Evolutionary conservation across 2,113 vertebrate genomes (phyloP).

Genomic region (Elachura formosa): DNA sequence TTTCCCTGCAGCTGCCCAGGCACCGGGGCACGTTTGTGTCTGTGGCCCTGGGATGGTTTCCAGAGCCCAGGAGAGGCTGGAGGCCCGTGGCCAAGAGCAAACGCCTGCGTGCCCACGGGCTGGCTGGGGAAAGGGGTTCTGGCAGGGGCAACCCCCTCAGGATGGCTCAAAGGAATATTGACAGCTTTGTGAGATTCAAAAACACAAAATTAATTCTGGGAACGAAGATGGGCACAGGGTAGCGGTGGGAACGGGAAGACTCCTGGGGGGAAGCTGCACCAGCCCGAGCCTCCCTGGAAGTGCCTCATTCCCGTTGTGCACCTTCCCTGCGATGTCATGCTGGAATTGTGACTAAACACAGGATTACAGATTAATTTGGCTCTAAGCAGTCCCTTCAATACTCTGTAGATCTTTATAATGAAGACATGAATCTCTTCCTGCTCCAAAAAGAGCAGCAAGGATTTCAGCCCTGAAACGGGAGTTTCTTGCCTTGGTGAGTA

Average conservation of each 20-base stretch:
- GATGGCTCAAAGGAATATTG: neutral
- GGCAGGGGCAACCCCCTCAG: neutral
- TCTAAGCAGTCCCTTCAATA: conserved; percentile 27
- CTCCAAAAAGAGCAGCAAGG: neutral
- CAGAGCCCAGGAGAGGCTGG: neutral
- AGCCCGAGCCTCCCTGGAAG: neutral
- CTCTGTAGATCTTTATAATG: conserved; percentile 44
- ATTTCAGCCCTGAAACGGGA: neutral
- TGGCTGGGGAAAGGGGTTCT: rapidly evolving
- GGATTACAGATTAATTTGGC: neutral
- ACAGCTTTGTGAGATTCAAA: neutral
- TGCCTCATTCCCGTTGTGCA: neutral
- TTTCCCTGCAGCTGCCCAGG: neutral
- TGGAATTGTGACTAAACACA: neutral
- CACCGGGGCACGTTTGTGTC: neutral
- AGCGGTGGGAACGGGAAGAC: neutral
- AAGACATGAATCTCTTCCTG: conserved; percentile 1
- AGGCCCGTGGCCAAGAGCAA: neutral
- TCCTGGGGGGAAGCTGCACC: rapidly evolving
- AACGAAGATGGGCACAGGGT: neutral
- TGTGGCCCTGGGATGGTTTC: too few relatives aligned
- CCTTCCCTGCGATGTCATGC: rapidly evolving
- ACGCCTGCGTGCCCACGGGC: neutral
- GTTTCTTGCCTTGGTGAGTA: neutral
- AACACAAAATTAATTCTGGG: neutral